Conservation (phyloP, 2,113 vertebrate genomes). For the Tetrao urogallus region DNA sequence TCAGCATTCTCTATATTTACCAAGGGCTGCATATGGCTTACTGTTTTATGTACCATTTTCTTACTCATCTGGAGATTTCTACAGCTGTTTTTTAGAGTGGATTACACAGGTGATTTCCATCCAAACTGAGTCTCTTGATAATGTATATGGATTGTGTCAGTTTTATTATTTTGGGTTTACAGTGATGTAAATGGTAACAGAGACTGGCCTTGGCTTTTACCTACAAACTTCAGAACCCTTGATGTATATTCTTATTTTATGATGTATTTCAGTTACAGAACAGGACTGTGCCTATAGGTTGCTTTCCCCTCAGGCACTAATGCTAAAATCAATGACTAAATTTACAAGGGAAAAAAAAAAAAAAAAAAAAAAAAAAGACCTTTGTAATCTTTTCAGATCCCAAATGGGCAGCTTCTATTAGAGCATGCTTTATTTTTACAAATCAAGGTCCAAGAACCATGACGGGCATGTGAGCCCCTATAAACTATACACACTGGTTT, state of each 20-base stretch:
- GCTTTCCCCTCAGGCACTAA: not conserved
- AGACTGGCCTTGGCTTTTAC: constrained; percentile 1
- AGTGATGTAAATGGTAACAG: constrained; percentile 44
- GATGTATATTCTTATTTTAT: constrained; percentile 33
- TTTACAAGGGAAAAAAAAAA: constrained; percentile 2
- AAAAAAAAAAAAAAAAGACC: constrained; percentile 18
- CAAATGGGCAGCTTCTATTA: not conserved
- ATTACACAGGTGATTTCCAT: constrained; percentile 13
- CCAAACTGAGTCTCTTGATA: not conserved
- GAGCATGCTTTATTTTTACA: constrained; percentile 17
- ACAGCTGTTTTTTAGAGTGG: constrained; percentile 35
- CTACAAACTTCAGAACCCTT: constrained; percentile 26
- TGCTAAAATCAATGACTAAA: constrained; percentile 18
- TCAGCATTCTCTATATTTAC: not conserved
- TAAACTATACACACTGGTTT: not conserved
- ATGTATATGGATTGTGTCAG: not conserved
- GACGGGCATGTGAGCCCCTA: not conserved
- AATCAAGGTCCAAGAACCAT: not conserved
- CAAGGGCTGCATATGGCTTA: not conserved
- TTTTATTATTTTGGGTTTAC: constrained; percentile 36
- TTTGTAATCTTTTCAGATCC: constrained; percentile 37
- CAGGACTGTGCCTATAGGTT: not conserved
- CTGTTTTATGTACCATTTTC: not conserved
- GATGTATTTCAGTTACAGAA: constrained; percentile 13
- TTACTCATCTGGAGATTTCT: constrained; percentile 20